These are phyloP conservation scores for Eustalomyia histrio DNA, from an alignment of 2,888 invertebrate genomes.

Conservation along the genomic window DNA sequence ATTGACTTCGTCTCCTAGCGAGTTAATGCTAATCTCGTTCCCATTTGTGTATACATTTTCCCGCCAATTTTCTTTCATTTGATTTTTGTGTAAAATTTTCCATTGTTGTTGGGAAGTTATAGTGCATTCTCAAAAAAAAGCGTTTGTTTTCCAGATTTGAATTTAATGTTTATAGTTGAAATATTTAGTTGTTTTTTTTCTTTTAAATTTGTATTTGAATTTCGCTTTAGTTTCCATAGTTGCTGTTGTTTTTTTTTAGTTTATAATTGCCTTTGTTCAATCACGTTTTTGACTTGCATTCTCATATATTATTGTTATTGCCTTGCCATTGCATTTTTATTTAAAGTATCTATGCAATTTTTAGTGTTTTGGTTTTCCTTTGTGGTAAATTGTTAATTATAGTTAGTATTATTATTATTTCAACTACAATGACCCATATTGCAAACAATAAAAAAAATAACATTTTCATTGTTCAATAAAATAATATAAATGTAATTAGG, in stretches of 20 bases:
- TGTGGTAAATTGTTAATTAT: conserved; percentile 50
- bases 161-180: not conserved
- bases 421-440: conserved; percentile 59
- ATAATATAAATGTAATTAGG: not conserved
- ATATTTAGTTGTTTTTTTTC: not conserved
- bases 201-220: not conserved
- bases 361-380: conserved; percentile 20
- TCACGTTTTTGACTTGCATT: conserved; percentile 63
- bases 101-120: not conserved
- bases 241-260: conserved; percentile 6
- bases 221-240: not conserved
- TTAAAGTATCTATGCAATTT: not conserved
- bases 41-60: not conserved
- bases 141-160: not conserved
- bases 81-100: not conserved
- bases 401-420: conserved; percentile 49
- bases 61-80: not conserved
- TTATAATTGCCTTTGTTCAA: conserved; percentile 62
- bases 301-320: conserved; percentile 48
- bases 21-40: not conserved
- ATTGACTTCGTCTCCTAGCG: not conserved
- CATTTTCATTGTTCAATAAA: not conserved
- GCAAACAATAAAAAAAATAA: not conserved
- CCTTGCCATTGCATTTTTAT: not conserved
- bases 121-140: not conserved